Evolutionary conservation across 2,797 vertebrate genomes (phyloP).

Genomic region (Neosilurus hyrtlii): DNA sequence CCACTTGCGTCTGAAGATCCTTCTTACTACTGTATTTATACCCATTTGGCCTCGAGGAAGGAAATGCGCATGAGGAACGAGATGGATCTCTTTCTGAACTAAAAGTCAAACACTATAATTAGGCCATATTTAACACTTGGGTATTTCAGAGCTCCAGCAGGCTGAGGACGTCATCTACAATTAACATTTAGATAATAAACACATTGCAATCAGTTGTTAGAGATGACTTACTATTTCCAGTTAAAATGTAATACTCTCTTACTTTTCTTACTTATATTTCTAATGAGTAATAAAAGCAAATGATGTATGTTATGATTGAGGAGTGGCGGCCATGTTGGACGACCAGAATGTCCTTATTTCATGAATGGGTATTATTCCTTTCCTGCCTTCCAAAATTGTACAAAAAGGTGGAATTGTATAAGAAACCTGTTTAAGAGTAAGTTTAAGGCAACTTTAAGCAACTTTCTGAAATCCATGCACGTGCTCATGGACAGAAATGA

Average conservation of each 20-base stretch:
- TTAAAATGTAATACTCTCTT: too few species aligned
- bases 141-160: conserved; percentile 65
- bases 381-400: background rate
- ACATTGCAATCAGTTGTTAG: conserved; percentile 20
- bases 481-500: background rate
- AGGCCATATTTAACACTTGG: conserved; percentile 72
- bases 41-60: conserved; percentile 76
- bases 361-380: background rate
- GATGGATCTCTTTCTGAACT: conserved; percentile 69
- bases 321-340: too few species aligned
- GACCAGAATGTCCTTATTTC: background rate
- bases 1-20: conserved; percentile 67
- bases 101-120: conserved; percentile 79
- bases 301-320: too few species aligned
- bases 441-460: background rate
- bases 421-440: background rate
- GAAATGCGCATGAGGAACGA: conserved; percentile 73
- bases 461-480: background rate
- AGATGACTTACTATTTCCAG: background rate
- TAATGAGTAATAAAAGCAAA: background rate
- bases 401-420: background rate
- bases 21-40: conserved; percentile 77
- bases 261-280: background rate
- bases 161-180: conserved; percentile 67
- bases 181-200: conserved; percentile 70